Conservation (phyloP, 1,140 invertebrate genomes). For the Drosophila ercepeae region DNA sequence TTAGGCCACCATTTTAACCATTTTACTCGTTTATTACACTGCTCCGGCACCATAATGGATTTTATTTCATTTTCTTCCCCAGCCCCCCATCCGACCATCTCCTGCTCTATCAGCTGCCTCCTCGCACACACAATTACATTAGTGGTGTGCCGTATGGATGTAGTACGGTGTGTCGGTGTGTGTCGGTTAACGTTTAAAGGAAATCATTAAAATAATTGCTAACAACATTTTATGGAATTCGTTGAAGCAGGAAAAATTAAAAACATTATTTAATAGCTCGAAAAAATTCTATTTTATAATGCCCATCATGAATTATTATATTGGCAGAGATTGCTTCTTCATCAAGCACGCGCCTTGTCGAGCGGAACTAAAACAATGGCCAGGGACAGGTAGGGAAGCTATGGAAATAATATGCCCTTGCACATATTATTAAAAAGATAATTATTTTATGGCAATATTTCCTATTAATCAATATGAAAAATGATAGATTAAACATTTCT, state of each 20-base stretch:
- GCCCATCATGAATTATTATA: conserved; percentile 43
- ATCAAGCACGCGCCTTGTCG: conserved; percentile 10
- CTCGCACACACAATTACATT: conserved; percentile 67
- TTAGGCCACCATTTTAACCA: conserved; percentile 83
- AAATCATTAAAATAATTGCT: conserved; percentile 82
- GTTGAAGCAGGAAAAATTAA: conserved; percentile 70
- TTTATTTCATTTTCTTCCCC: conserved; percentile 74
- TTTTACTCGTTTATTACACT: conserved; percentile 79
- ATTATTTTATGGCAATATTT: not conserved
- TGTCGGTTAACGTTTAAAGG: conserved; percentile 73
- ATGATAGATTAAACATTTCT: not conserved
- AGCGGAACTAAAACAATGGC: conserved; percentile 44
- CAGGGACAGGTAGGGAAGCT: not conserved
- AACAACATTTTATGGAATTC: conserved; percentile 74
- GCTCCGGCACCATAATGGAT: conserved; percentile 79
- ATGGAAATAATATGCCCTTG: not conserved
- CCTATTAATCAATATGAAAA: too few relatives aligned
- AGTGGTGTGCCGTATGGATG: conserved; percentile 56
- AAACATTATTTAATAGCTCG: conserved; percentile 60
- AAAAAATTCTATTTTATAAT: conserved; percentile 54
- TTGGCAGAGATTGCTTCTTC: conserved; percentile 37
- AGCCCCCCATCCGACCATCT: not conserved
- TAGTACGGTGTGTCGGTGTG: conserved; percentile 16
- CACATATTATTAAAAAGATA: not conserved
- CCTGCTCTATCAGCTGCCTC: conserved; percentile 1